Base-by-base conservation (phyloP, 2,113 vertebrate species). In the Lota lota region DNA sequence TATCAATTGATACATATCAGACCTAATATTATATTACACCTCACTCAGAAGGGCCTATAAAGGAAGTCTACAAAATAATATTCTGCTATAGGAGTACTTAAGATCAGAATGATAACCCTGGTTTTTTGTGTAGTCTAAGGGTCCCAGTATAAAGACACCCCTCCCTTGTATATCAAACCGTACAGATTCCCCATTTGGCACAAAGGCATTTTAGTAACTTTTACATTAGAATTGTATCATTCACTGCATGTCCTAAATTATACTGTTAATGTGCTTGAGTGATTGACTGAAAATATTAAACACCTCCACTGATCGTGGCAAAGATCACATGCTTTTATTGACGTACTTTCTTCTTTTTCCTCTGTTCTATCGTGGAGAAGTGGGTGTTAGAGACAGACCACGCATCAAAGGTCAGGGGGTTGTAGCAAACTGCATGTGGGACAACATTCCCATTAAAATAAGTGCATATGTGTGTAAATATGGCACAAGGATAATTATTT, bases 181-280 rank as follows among this genome's bases (percentile, higher is more conserved):
- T 95, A 92, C 89, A 93, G 94, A 89, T 90, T 91, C 90, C 79
- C 87, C 90, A 76, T 93, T 92, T 88, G 89, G 89, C 81, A 82
- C 73, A 69, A 88, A 90, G 90, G 84, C 83, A 90, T 84, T 90
- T 89, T 91, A 84, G 85, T 91, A 92, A 81, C 79, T 94, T 95
- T 93, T 92, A 94, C 84, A 87, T 83, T 90, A 89, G 79, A 89
- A 93, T 93, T 92, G n/a, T n/a, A n/a, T n/a, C n/a, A n/a, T n/a
- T n/a, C n/a, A n/a, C n/a, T n/a, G n/a, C n/a, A n/a, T n/a, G 70
- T 80, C 66, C 89, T 89, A 90, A 93, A 90, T 90, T 90, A 88
- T 86, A 87, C 85, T 85, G 85, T 93, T 75, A 91, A 75, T 88
- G 77, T 77, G 88, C 93, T 94, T 91, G 81, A 93, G 54, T 70